Base-by-base conservation (phyloP, 2,113 vertebrate genomes). In the Passer montanus region DNA sequence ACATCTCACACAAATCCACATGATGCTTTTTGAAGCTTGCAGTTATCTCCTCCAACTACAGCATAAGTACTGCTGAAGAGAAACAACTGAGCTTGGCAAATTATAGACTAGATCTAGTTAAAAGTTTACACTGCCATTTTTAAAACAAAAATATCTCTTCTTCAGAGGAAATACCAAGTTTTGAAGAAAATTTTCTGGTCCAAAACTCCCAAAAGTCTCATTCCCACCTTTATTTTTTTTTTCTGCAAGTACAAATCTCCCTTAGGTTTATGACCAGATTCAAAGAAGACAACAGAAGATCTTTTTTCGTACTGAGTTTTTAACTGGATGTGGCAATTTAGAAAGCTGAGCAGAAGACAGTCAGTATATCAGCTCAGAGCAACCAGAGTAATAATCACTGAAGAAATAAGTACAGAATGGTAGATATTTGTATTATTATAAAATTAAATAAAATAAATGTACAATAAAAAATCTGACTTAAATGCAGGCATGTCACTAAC, bases 31-130 rank as follows among this genome's bases (percentile, higher is more conserved):
- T 64, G 46, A 92, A 67, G 50, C 26, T 43, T 55, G 17, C 9
- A 41, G 27, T 67, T 81, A 33, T 20, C 17, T 75, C 53, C 9
- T 53, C 35, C 6, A 2, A 47, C 24, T 52, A 46, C 5, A 67
- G 47, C 0, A 0, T 22, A 63, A 67, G 41, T 1, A 0, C 41
- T 56, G 17, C 7, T 67, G 20, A 70, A 44, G 49, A 82, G 27
- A 53, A 83, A 92, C 0, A 28, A 26, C 21, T n/a, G 23, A 58
- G 6, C 9, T 66, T 69, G 8, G 35, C 43, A 44, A 52, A 79
- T 5, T 43, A 35, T 1, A 8, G 64, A n/a, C 50, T 74, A 53
- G 23, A 75, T 53, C 6, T 43, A 31, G 3, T 19, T 37, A 41
- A 11, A 93, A 68, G 23, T 73, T 93, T 73, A 56, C 26, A 23